phyloP scores from a whole-genome alignment of 2,888 invertebrate species.

The Xestoiulus laeticollis region DNA sequence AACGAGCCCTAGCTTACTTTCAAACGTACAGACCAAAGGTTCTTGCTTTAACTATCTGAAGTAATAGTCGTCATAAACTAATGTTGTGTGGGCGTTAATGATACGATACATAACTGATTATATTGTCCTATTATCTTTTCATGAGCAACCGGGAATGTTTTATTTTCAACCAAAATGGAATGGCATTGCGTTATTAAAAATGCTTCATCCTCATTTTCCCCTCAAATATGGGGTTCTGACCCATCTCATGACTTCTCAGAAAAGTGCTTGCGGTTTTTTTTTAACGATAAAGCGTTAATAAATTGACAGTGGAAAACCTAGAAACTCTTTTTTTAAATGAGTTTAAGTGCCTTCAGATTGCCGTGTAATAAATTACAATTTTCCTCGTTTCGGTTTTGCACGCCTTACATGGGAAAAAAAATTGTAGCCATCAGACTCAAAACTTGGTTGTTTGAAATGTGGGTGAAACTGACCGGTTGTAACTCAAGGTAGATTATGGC shows the following conservation, averaged over 20 bases:
- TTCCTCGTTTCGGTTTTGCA: not conserved
- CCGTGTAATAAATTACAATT: conserved; percentile 35
- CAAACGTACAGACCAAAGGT: not conserved
- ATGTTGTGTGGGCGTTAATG: not conserved
- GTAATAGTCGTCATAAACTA: not conserved
- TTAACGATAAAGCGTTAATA: not conserved
- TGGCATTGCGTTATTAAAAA: not conserved
- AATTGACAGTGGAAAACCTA: conserved; percentile 2
- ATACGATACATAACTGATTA: not conserved
- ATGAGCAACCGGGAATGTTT: not conserved
- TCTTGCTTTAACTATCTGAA: not conserved
- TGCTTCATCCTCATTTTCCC: not conserved
- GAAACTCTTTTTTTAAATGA: not conserved
- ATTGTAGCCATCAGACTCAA: not conserved
- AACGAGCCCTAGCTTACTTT: too few species aligned
- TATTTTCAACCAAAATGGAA: not conserved
- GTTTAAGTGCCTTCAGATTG: conserved; percentile 5
- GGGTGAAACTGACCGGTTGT: conserved; percentile 35
- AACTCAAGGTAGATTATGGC: not conserved
- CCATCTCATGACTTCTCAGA: not conserved
- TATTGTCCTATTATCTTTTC: not conserved
- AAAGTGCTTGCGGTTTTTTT: conserved; percentile 15
- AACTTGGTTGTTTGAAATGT: not conserved
- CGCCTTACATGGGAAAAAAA: conserved; percentile 23
- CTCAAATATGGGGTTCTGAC: not conserved